These are phyloP conservation scores for Phragmatobia fuliginosa DNA, from an alignment of 2,888 invertebrate species.

Conservation along the genomic window DNA sequence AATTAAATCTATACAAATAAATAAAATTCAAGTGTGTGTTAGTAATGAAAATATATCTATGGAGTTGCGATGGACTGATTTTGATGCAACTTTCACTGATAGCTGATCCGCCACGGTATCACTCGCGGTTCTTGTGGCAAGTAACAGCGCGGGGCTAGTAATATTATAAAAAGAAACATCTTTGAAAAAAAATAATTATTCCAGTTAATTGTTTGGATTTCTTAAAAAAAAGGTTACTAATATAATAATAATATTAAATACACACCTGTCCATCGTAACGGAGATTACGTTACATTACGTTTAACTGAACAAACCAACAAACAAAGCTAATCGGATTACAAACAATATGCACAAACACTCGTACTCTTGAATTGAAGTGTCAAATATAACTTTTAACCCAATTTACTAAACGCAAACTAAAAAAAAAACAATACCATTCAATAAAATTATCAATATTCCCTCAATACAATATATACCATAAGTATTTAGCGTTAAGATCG, in stretches of 20 bases:
- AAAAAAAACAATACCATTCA: slow-evolving; percentile 60
- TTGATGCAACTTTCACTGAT: too few relatives aligned
- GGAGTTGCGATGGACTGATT: too few relatives aligned
- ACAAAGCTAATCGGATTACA: slow-evolving; percentile 74
- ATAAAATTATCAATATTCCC: slow-evolving; percentile 14
- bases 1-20: too few relatives aligned
- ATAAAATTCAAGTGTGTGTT: too few relatives aligned
- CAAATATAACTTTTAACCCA: slow-evolving; percentile 77
- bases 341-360: slow-evolving; percentile 72
- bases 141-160: too few relatives aligned
- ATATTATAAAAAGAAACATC: neutral
- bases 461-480: slow-evolving; percentile 34
- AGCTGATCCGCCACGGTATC: too few relatives aligned
- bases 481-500: slow-evolving; percentile 24
- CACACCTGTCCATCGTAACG: slow-evolving; percentile 48
- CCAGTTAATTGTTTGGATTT: neutral
- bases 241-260: neutral
- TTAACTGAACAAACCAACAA: slow-evolving; percentile 65
- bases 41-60: too few relatives aligned
- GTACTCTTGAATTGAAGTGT: slow-evolving; percentile 62
- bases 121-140: too few relatives aligned
- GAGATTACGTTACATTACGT: slow-evolving; percentile 44
- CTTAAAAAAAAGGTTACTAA: neutral
- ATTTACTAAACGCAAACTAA: slow-evolving; percentile 65
- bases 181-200: neutral